Conservation (phyloP, 2,113 vertebrate species). For the Okapia johnstoni region DNA sequence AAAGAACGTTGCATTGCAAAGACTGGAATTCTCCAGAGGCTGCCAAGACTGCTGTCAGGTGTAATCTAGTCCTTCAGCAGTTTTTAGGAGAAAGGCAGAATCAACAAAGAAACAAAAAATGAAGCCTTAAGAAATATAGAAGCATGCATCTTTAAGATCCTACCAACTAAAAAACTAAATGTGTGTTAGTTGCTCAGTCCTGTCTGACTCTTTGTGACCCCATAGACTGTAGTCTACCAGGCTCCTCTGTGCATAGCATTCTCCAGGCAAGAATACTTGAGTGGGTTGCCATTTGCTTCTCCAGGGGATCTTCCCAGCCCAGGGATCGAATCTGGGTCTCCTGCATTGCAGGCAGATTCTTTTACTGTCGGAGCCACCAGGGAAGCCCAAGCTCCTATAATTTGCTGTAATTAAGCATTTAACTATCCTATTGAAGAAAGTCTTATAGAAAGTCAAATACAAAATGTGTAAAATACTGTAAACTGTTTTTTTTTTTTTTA, state of each 20-base stretch:
- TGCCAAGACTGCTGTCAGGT: constrained; percentile 56
- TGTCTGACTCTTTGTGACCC: background rate
- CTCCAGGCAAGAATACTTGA: background rate
- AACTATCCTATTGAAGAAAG: constrained; percentile 12
- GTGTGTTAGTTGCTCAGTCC: background rate
- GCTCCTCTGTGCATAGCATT: background rate
- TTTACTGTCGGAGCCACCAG: background rate
- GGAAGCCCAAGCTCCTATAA: background rate
- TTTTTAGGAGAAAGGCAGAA: constrained; percentile 48
- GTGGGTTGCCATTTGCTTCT: background rate
- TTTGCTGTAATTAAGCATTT: constrained; percentile 43
- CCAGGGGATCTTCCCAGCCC: background rate
- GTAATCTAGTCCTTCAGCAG: constrained; percentile 55
- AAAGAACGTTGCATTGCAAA: constrained; percentile 44
- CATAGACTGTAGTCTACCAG: background rate
- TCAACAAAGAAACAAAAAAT: constrained; percentile 41
- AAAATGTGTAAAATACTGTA: background rate
- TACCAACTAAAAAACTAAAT: background rate
- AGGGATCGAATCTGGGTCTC: background rate
- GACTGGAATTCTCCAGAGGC: constrained; percentile 18
- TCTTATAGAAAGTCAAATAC: constrained; percentile 18
- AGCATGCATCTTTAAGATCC: background rate
- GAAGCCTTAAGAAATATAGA: background rate
- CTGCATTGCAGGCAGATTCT: background rate
- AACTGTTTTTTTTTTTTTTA: background rate